Conservation (phyloP, 2,113 vertebrate genomes). For the Gorsachius goisagi region DNA sequence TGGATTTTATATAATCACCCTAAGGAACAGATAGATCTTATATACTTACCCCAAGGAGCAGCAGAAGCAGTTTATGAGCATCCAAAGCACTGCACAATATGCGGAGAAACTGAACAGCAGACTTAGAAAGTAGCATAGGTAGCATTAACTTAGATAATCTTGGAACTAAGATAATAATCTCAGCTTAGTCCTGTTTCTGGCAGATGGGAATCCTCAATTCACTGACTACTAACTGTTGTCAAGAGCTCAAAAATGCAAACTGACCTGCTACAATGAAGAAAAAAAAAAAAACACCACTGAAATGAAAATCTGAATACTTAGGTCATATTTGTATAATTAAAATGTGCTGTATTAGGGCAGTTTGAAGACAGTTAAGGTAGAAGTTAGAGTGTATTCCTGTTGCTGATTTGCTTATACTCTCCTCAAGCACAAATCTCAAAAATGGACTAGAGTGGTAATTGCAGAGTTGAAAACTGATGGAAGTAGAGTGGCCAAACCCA, state of each 20-base stretch:
- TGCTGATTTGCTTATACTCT: neutral
- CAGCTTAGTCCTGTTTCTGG: neutral
- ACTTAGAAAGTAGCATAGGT: neutral
- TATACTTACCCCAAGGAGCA: neutral
- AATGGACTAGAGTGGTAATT: neutral
- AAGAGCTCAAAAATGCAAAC: neutral
- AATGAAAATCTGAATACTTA: neutral
- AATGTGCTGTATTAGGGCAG: neutral
- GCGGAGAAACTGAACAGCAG: neutral
- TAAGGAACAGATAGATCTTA: neutral
- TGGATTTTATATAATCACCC: neutral
- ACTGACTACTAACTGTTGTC: neutral
- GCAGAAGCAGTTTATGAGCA: neutral
- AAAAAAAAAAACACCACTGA: neutral
- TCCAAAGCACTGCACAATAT: neutral
- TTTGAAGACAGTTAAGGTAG: neutral
- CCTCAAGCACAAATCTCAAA: neutral
- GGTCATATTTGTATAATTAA: neutral
- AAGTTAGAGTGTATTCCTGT: neutral
- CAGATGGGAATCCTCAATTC: neutral
- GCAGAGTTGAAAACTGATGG: neutral
- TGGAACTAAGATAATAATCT: neutral
- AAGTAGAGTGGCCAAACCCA: neutral
- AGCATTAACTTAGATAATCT: neutral
- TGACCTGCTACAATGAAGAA: neutral